phyloP scores from a whole-genome alignment of 2,797 vertebrate genomes.

The Rachycentron canadum region DNA sequence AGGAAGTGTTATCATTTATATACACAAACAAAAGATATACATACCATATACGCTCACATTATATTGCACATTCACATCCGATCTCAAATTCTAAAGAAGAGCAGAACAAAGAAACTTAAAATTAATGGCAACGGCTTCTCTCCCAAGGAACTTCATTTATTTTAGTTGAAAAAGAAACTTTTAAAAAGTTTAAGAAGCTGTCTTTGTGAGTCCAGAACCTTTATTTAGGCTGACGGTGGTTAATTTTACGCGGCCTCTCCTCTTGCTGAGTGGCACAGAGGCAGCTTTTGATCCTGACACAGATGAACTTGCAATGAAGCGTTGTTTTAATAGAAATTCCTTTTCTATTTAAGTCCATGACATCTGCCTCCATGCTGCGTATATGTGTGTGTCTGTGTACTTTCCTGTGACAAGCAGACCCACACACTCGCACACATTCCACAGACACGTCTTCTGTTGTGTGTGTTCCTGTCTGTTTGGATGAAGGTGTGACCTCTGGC shows the following conservation, averaged over 20 bases:
- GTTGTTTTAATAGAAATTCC: constrained; percentile 27
- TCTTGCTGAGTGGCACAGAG: background rate
- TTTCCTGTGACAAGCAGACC: constrained; percentile 19
- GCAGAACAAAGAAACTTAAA: constrained; percentile 21
- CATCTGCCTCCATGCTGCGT: constrained; percentile 24
- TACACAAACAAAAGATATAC: background rate
- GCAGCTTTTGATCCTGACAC: constrained; percentile 35
- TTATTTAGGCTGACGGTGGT: constrained; percentile 34
- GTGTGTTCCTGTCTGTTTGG: constrained; percentile 60
- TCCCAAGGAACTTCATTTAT: constrained; percentile 16
- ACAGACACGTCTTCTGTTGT: constrained; percentile 41
- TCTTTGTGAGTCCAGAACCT: constrained; percentile 28
- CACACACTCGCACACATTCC: constrained; percentile 18
- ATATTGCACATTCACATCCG: background rate
- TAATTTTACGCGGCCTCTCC: constrained; percentile 31
- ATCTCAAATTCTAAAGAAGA: background rate
- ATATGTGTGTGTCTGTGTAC: constrained; percentile 13
- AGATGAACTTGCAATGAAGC: constrained; percentile 32
- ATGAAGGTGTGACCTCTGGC: constrained; percentile 79
- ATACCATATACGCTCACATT: background rate
- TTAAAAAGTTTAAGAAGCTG: constrained; percentile 28
- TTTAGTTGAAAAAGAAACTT: constrained; percentile 31
- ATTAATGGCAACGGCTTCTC: constrained; percentile 17
- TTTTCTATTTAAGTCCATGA: constrained; percentile 36
- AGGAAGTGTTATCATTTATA: background rate